phyloP scores from a whole-genome alignment of 2,113 vertebrate species.

The Cercopithecus mona region DNA sequence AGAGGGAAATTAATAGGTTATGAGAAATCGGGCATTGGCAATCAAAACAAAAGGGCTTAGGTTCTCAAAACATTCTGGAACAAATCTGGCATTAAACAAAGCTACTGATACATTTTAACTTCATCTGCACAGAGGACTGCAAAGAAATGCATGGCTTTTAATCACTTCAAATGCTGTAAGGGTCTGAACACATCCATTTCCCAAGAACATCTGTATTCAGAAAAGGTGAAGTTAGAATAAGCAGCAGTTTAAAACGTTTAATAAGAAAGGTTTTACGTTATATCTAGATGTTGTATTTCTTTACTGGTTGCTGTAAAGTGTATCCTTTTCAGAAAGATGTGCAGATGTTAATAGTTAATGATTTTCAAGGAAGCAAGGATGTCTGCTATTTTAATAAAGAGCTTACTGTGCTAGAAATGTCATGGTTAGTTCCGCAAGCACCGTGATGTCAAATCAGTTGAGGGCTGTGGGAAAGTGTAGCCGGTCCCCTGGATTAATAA shows the following conservation, averaged over 20 bases:
- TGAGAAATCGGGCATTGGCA: not conserved
- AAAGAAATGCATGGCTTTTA: not conserved
- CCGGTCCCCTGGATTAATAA: not conserved
- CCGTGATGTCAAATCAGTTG: rapidly evolving
- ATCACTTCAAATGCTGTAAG: not conserved
- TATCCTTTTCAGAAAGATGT: not conserved
- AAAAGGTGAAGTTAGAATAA: not conserved
- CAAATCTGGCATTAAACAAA: not conserved
- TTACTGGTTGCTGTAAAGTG: not conserved
- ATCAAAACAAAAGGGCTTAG: not conserved
- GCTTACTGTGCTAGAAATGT: not conserved
- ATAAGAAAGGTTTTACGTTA: not conserved
- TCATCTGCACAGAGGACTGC: not conserved
- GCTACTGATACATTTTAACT: not conserved
- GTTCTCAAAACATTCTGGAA: not conserved
- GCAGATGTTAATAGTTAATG: not conserved
- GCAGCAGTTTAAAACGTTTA: not conserved
- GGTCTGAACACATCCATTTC: not conserved
- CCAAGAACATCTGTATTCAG: not conserved
- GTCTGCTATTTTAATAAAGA: not conserved
- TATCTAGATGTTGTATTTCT: not conserved
- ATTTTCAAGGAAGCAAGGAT: not conserved
- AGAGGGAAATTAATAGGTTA: not conserved
- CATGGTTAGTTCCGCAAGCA: rapidly evolving
- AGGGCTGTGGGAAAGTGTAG: rapidly evolving